Evolutionary conservation across 1,140 invertebrate species (phyloP).

Genomic region (Ectropis grisescens): DNA sequence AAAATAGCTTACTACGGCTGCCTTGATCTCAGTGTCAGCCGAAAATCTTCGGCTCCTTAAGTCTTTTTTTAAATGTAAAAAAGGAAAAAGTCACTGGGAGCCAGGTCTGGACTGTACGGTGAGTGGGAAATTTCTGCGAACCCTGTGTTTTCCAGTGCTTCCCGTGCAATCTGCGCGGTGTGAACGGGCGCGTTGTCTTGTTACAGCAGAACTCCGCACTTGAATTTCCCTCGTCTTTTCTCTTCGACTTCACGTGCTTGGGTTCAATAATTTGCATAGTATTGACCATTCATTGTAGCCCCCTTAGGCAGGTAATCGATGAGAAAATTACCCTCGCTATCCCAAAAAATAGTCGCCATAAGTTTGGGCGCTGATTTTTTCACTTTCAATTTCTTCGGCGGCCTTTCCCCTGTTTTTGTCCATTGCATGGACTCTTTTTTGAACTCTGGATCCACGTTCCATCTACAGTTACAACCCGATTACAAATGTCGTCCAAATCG

Average conservation of each 20-base stretch:
- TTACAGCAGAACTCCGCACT: slow-evolving; percentile 6
- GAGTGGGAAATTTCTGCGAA: slow-evolving; percentile 24
- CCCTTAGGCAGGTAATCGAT: slow-evolving; percentile 15
- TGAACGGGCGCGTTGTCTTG: slow-evolving; percentile 14
- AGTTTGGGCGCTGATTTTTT: slow-evolving; percentile 6
- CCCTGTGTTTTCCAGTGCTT: slow-evolving; percentile 5
- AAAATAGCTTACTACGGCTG: too few species aligned
- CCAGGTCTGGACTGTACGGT: slow-evolving; percentile 50
- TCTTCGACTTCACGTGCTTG: slow-evolving; percentile 6
- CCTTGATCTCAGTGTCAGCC: too few species aligned
- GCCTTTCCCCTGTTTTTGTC: slow-evolving; percentile 8
- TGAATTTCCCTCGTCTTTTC: slow-evolving; percentile 11
- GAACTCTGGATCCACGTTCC: slow-evolving; percentile 1
- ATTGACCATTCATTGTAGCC: slow-evolving; percentile 12
- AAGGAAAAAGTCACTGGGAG: slow-evolving; percentile 41
- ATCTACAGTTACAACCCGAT: too few species aligned
- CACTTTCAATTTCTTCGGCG: slow-evolving; percentile 11
- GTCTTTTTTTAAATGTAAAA: too few species aligned
- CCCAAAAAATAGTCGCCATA: slow-evolving; percentile 2
- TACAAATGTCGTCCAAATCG: too few species aligned
- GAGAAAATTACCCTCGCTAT: slow-evolving; percentile 5
- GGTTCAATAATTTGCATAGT: slow-evolving; percentile 8
- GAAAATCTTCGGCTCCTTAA: too few species aligned
- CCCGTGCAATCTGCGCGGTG: slow-evolving; percentile 7
- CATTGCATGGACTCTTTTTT: slow-evolving; percentile 4